Evolutionary conservation across 2,797 vertebrate genomes (phyloP), one percentile per base, ranked within the genome.

Genomic region (Fringilla coelebs): DNA sequence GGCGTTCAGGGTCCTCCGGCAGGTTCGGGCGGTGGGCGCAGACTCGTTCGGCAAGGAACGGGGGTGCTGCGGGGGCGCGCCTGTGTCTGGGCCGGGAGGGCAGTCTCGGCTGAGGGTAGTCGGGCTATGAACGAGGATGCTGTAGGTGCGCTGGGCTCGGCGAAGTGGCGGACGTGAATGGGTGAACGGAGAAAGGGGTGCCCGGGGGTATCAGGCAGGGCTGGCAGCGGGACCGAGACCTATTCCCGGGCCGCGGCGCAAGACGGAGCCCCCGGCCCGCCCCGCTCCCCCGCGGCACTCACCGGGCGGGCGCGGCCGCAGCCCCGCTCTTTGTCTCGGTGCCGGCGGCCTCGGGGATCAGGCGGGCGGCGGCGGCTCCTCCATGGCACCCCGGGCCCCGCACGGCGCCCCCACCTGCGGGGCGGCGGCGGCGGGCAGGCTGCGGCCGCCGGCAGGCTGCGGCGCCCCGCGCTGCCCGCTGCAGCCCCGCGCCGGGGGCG

Each of bases 261-360:
- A 45, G 34, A 58, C 32, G 57, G 65, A 67, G 46, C 45, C 43
- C 54, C 80, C 60, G 36, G 32, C 32, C 43, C 48, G 52, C 45
- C 46, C 51, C 34, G 29, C 17, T 31, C 49, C 58, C 61, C 60
- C 36, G 68, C 70, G 34, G n/a, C 55, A 68, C 83, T 76, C 78
- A 65, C 92, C 76, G 73, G 62, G 61, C n/a, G 57, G 88, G 68
- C 49, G 88, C 67, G 79, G 74, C 73, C 62, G 34, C 79, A 79
- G 84, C 74, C 62, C 86, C 62, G 67, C 77, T 78, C 93, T 92
- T 92, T 87, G 90, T 92, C 63, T 92, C 73, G 66, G 55, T 77
- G 67, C 89, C 68, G 89, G 96, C 94, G 90, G 66, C 62, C 46
- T 87, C 80, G 46, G 90, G 73, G 89, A 73, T 98, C 71, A 97